Percentiles rank a stretch among this genome's conserved stretches.
phyloP scores from a whole-genome alignment of 1,140 invertebrate species.

The Cotesia glomerata region DNA sequence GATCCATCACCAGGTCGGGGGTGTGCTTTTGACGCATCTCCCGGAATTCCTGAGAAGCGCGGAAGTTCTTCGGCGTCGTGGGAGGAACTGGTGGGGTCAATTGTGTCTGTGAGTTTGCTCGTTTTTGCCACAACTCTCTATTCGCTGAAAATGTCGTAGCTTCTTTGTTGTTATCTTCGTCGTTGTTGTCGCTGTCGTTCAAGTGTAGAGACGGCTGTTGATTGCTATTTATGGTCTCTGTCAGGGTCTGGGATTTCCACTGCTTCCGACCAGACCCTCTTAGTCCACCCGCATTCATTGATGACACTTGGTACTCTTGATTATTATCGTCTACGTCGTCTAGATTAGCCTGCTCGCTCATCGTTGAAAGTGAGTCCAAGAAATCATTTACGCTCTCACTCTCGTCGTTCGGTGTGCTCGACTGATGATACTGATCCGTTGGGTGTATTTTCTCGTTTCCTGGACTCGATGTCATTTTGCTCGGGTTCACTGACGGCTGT shows the following conservation, averaged over 20 bases:
- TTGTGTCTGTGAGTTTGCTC: conserved; percentile 66
- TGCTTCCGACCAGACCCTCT: conserved; percentile 26
- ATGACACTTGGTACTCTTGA: conserved; percentile 36
- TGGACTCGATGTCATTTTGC: conserved; percentile 42
- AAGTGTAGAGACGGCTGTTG: conserved; percentile 27
- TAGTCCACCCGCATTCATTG: conserved; percentile 4
- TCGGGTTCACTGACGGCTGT: conserved; percentile 31
- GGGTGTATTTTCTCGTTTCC: conserved; percentile 37
- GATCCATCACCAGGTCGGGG: conserved; percentile 88
- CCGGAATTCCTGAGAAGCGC: conserved; percentile 58
- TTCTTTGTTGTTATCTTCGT: conserved; percentile 4
- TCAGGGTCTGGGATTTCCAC: conserved; percentile 63
- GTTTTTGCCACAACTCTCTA: conserved; percentile 69
- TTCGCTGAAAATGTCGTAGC: conserved; percentile 60
- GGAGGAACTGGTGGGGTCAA: conserved; percentile 45
- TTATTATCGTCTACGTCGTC: conserved; percentile 7
- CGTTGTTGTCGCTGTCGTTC: conserved; percentile 2
- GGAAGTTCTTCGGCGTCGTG: conserved; percentile 49
- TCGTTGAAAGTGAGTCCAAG: conserved; percentile 32
- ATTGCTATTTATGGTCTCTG: conserved; percentile 40
- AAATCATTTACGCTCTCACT: conserved; percentile 38
- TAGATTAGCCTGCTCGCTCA: conserved; percentile 25
- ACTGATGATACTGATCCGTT: conserved; percentile 11
- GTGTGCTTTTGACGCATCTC: conserved; percentile 72
- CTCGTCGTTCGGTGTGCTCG: conserved; percentile 23